Base-by-base conservation (phyloP, 2,888 invertebrate genomes). In the Macrophya alboannulata region DNA sequence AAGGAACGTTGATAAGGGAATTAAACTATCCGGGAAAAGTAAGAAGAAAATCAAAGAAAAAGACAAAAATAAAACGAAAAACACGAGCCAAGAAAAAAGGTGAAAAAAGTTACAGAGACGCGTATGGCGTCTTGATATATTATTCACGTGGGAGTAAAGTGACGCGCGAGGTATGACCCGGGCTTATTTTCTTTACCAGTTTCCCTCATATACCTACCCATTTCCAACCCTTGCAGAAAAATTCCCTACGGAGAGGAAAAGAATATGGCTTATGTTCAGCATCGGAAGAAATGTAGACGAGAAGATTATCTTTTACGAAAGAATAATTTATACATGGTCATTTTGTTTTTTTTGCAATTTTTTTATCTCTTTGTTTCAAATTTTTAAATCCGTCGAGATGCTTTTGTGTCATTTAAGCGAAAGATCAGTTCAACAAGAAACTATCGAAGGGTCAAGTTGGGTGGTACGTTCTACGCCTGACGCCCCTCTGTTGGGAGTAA, bases 161-260 rank as follows among this genome's bases (percentile, higher is more conserved):
- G 59, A 62, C 59, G 62, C 51, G n/a, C 43, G 12, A 3, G 62
- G 59, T 81, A 59, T 43, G 81, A 43, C 59, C 62, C 81, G 81
- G 81, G 40, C 81, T 62, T 40, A 81, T 81, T 81, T 21, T 65
- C 12, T 37, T 59, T 76, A 71, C 62, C 48, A 72, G 48, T 31
- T 31, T 31, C 31, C 3, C 31, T 31, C 31, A 31, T 31, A 31
- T 31, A 31, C 59, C 82, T 86, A 31, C 59, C 82, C 85, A 85
- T 85, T 86, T 68, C 6, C 88, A 87, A 9, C 87, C 21, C 43
- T 40, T 43, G 21, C 8, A 10, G 43, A 10, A 62, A 17, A 10
- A 59, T 81, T 62, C 25, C 51, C 48, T 15, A n/a, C 15, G 77
- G 77, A 77, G 55, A 9, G 48, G 51, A 55, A 77, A 72, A 43